A percentile compares a stretch with the other conserved stretches of the same genome.
Evolutionary conservation across 2,113 vertebrate species (phyloP).

Genomic region (Hippocampus guttulatus): DNA sequence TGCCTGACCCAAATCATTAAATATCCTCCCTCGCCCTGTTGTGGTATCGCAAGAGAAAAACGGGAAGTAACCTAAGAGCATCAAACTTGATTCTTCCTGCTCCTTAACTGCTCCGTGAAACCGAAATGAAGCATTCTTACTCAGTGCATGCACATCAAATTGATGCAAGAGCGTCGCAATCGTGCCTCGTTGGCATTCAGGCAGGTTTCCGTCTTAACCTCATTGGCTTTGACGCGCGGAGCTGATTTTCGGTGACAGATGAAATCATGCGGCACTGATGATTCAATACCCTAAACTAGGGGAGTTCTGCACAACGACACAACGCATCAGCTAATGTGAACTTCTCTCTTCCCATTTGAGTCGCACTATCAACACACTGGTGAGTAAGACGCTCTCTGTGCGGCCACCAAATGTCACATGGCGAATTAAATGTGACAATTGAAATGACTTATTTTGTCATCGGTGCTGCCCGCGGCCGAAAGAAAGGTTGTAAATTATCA

Average conservation of each 20-base stretch:
- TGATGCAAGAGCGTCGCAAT: conserved; percentile 65
- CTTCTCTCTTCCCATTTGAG: conserved; percentile 26
- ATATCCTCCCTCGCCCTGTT: not conserved
- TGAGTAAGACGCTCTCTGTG: conserved; percentile 14
- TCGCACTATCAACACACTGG: conserved; percentile 12
- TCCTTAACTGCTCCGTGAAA: conserved; percentile 32
- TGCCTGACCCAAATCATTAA: conserved; percentile 21
- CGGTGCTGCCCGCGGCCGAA: not conserved
- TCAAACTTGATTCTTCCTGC: conserved; percentile 9
- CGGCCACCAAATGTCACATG: conserved; percentile 4
- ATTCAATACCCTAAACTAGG: conserved; percentile 23
- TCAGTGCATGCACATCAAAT: conserved; percentile 46
- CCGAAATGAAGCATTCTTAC: conserved; percentile 28
- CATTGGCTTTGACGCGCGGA: conserved; percentile 51
- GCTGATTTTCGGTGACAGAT: conserved; percentile 50
- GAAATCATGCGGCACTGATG: conserved; percentile 46
- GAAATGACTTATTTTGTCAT: conserved; percentile 30
- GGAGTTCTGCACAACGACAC: conserved; percentile 12
- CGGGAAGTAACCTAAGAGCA: conserved; percentile 1
- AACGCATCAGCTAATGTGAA: conserved; percentile 12
- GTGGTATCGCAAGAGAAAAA: conserved; percentile 1
- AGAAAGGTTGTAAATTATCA: conserved; percentile 15
- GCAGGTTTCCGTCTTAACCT: conserved; percentile 42
- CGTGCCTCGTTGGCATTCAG: conserved; percentile 58
- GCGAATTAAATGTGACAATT: conserved; percentile 23